Conservation (phyloP, 2,113 vertebrate species). For the Glaucomys volans region DNA sequence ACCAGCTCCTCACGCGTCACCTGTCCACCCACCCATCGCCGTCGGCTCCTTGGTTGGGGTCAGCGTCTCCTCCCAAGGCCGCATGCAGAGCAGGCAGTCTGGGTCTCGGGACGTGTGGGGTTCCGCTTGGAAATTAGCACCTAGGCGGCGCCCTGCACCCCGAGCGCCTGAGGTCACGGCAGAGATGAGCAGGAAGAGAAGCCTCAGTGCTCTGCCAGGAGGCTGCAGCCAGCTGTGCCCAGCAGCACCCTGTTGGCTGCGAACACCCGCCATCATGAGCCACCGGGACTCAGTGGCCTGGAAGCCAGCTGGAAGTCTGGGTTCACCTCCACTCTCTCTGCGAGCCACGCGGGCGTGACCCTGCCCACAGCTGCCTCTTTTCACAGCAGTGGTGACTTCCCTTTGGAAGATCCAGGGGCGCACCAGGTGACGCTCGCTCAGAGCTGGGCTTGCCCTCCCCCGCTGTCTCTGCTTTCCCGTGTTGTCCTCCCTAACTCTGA, state of each 20-base stretch:
- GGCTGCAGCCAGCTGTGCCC: rapidly evolving
- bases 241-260: not conserved
- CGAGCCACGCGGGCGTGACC: no score
- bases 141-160: rapidly evolving
- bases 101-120: not conserved
- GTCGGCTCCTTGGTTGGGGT: not conserved
- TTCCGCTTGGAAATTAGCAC: rapidly evolving
- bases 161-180: rapidly evolving
- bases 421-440: rapidly evolving
- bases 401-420: not conserved
- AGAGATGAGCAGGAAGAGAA: rapidly evolving
- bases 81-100: not conserved
- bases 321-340: no score
- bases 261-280: no score
- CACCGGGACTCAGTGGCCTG: no score
- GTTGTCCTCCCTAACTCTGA: rapidly evolving
- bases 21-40: not conserved
- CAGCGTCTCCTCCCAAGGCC: not conserved
- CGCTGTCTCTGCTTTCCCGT: no score
- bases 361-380: no score
- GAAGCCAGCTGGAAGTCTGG: not conserved
- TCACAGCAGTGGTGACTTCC: not conserved
- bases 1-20: no score
- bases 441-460: no score
- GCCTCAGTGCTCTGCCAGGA: no score